Base-by-base conservation (phyloP, 2,797 vertebrate genomes). In the Hypotaenidia okinawae region DNA sequence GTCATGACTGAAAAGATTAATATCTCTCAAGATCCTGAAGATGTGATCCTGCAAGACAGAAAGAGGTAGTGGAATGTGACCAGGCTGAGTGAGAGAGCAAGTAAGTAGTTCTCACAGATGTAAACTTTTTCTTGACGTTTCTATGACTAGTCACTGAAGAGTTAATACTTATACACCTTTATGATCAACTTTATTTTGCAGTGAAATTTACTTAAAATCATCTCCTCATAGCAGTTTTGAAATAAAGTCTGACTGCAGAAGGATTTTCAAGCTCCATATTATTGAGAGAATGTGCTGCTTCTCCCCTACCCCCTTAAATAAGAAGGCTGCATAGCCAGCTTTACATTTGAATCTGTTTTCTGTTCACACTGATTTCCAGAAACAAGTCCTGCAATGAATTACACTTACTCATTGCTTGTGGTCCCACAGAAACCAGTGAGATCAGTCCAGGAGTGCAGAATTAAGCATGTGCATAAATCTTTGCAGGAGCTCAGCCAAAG, bases 391-490 rank as follows among this genome's bases (percentile, higher is more conserved):
- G 55, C 2, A 4, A 62, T 69, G 37, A 52, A 81, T 90, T 91
- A 72, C n/a, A 83, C 21, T 27, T 39, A 23, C 58, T 47, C 32
- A 25, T n/a, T 81, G 47, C 73, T 74, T 72, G 66, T 45, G 39
- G 80, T 87, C 87, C 67, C 3, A 1, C 84, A 58, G 90, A 90
- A 94, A 82, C 49, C 69, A 17, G 30, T 2, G n/a, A 68, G 54
- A 91, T 81, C 66, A 63, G 22, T 69, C 79, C 43, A 55, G 43
- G 58, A 13, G 52, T 8, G 52, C n/a, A 94, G 67, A 94, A 84
- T 32, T 70, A 90, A 95, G 47, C 35, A 30, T 4, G 43, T 69
- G 47, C 76, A 81, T 69, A 88, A 91, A 91, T 91, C 69, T 93
- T 84, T 5, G 41, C 52, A 63, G 83, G 70, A 81, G 43, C 43